A percentile compares a stretch with the other conserved stretches of the same genome.
Conservation (phyloP, 2,888 invertebrate genomes). For the Sympetrum striolatum region DNA sequence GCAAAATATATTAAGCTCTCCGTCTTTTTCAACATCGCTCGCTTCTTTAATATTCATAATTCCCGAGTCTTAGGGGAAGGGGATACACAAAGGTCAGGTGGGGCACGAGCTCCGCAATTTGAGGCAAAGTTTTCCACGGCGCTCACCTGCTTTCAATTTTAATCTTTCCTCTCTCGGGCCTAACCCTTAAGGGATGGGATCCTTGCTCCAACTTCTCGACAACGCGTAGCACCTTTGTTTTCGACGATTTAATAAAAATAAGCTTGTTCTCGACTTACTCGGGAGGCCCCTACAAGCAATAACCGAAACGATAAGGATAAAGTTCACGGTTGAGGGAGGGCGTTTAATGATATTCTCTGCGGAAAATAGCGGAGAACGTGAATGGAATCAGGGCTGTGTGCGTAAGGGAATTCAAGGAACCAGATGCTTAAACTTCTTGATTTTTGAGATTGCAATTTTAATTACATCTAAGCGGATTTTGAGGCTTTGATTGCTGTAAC, state of each 20-base stretch:
- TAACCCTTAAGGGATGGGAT: neutral
- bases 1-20: neutral
- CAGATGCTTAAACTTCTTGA: too few species aligned
- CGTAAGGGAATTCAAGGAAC: too few species aligned
- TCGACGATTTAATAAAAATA: neutral
- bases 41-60: neutral
- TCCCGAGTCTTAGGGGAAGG: neutral
- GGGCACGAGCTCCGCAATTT: neutral
- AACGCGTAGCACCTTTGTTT: neutral
- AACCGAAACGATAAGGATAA: neutral
- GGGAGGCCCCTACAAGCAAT: neutral
- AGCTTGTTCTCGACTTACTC: neutral
- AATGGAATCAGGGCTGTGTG: neutral
- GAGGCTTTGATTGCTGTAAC: too few species aligned
- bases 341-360: neutral
- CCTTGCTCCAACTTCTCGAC: neutral
- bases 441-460: too few species aligned
- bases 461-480: too few species aligned
- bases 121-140: neutral
- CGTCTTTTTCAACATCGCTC: neutral
- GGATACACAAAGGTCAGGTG: neutral
- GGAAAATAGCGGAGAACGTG: neutral
- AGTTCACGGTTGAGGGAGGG: neutral
- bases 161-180: neutral
- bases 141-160: neutral